Base-by-base conservation (phyloP, 2,113 vertebrate species). In the Leptocoma aspasia region DNA sequence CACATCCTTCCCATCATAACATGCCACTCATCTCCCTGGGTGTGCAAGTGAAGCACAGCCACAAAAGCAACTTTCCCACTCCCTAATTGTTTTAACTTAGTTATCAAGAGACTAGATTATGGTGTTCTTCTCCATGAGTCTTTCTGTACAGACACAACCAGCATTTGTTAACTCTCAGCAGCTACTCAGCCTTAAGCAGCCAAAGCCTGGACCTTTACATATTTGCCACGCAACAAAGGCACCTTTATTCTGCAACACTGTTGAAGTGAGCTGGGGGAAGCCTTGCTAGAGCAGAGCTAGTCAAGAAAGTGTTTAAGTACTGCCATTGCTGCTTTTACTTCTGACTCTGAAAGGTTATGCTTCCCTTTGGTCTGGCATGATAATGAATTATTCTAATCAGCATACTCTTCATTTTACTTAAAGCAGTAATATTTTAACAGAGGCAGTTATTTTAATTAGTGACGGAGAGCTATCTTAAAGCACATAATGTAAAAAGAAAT, bases 381-480 rank as follows among this genome's bases (percentile, higher is more conserved):
- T 50, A 76, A 92, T 82, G 42, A 90, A 75, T 80, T 91, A 71
- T 69, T 70, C 27, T 83, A 63, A 73, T 76, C 53, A 94, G 33
- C 12, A 68, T 64, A 47, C 45, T 71, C 79, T 60, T 81, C 27
- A 42, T 93, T 94, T 90, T 84, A 78, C 47, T 89, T 92, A 57
- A 84, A 93, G 80, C 47, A 82, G 56, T 89, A 86, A 93, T 92
- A 88, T 78, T 90, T 86, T 93, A 86, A 90, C 45, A 70, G 49
- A 54, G 31, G 60, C 6, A 73, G 44, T 76, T 88, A 92, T 81
- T 95, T 78, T 91, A 85, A 69, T 89, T 71, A 79, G 52, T 49
- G 54, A 57, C 20, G 52, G 68, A 90, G 41, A 61, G 18, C 23
- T 72, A 49, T 76, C 57, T 72, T 91, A 52, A 45, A 84, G 27